Conservation (phyloP, 2,113 vertebrate species). For the Phalacrocorax brasilianus region DNA sequence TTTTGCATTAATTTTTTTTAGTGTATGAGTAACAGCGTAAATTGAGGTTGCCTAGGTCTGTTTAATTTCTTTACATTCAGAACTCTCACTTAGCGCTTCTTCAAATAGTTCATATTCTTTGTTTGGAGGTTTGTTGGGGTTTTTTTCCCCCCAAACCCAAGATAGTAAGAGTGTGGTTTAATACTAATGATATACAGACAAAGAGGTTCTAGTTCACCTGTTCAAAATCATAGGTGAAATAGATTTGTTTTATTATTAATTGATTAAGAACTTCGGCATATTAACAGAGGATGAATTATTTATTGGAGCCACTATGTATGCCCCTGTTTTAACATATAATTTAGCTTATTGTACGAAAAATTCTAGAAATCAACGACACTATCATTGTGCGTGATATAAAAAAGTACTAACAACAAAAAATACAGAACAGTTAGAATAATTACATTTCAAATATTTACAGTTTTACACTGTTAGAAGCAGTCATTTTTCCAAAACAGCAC, state of each 20-base stretch:
- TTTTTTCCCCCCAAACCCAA: not conserved
- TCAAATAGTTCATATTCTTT: not conserved
- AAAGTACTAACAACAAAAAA: constrained; percentile 53
- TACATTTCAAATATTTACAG: constrained; percentile 49
- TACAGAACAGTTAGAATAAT: constrained; percentile 41
- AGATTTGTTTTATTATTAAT: not conserved
- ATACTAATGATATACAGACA: not conserved
- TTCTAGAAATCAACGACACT: constrained; percentile 39
- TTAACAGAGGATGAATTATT: not conserved
- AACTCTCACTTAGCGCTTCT: not conserved
- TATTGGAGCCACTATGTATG: not conserved
- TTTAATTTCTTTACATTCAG: constrained; percentile 10
- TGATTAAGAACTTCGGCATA: not conserved
- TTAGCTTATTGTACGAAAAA: constrained; percentile 51
- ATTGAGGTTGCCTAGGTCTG: not conserved
- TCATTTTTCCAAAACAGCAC: not conserved
- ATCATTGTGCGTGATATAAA: constrained; percentile 43
- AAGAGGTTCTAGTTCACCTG: not conserved
- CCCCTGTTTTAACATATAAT: not conserved
- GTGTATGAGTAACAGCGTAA: not conserved
- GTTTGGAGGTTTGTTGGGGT: not conserved
- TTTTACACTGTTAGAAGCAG: constrained; percentile 20
- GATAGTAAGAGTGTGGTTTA: not conserved
- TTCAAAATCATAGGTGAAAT: constrained; percentile 7
- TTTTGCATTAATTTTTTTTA: not conserved